phyloP scores from a whole-genome alignment of 1,140 invertebrate genomes.

The Chironomus tepperi region DNA sequence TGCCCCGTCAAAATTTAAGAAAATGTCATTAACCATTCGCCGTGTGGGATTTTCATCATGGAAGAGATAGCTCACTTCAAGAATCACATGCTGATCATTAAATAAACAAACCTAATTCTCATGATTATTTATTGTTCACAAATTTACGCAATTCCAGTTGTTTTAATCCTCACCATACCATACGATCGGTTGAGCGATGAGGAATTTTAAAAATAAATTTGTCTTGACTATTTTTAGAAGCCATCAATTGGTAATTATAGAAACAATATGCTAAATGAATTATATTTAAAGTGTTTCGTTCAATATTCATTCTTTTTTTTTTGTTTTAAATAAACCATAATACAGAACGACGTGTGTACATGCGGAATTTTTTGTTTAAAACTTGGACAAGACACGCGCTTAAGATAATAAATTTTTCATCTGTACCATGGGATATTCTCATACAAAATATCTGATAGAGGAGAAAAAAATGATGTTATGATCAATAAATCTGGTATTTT shows the following conservation, averaged over 20 bases:
- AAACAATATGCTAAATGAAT: background rate
- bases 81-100: too few species aligned
- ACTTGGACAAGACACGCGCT: too few species aligned
- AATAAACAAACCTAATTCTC: too few species aligned
- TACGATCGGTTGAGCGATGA: background rate
- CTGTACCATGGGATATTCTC: too few species aligned
- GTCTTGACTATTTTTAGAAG: background rate
- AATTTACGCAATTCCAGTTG: slow-evolving; percentile 10
- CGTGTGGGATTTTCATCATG: background rate
- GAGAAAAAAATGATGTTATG: too few species aligned
- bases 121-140: slow-evolving; percentile 5
- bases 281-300: slow-evolving; percentile 6
- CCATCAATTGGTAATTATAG: slow-evolving; percentile 2
- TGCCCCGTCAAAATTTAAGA: too few species aligned
- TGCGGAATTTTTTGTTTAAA: too few species aligned
- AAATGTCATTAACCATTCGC: background rate
- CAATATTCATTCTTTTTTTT: background rate
- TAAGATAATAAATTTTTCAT: too few species aligned
- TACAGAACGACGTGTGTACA: too few species aligned
- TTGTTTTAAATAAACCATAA: too few species aligned
- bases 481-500: too few species aligned
- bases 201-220: background rate
- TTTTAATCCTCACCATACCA: slow-evolving; percentile 7
- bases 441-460: too few species aligned
- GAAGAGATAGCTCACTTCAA: background rate